phyloP scores from a whole-genome alignment of 2,888 invertebrate genomes.

The Drosophila demipolita region DNA sequence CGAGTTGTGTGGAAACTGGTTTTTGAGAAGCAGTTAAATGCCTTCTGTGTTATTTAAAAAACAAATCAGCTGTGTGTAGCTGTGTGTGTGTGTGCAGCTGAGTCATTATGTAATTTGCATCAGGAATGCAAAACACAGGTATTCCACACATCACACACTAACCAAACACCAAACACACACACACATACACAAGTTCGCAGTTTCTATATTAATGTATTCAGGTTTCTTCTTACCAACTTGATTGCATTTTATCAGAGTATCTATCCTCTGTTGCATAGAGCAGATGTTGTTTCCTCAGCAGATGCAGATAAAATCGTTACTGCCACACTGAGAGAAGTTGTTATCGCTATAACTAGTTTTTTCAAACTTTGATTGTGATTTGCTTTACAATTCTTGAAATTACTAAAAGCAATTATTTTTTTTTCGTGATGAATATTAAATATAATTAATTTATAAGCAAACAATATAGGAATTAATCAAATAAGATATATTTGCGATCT shows the following conservation, averaged over 20 bases:
- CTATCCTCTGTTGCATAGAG: background rate
- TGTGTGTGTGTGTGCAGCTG: conserved; percentile 24
- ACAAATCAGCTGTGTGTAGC: background rate
- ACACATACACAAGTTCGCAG: background rate
- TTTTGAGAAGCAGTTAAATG: conserved; percentile 10
- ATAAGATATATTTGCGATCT: background rate
- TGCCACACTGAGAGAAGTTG: background rate
- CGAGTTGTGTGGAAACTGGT: conserved; percentile 44
- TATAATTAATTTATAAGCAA: background rate
- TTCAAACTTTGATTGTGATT: background rate
- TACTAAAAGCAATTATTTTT: no score
- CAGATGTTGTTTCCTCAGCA: conserved; percentile 1
- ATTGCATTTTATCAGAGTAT: conserved; percentile 5
- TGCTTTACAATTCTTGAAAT: background rate
- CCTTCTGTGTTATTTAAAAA: background rate
- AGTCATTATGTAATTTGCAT: conserved; percentile 55
- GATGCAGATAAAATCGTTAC: conserved; percentile 2
- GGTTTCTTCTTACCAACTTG: background rate
- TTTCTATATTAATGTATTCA: background rate
- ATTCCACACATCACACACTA: conserved; percentile 8
- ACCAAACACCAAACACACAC: no score
- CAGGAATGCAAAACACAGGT: conserved; percentile 28
- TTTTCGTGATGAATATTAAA: background rate
- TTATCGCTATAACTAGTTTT: background rate
- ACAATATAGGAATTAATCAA: background rate